phyloP scores from a whole-genome alignment of 2,797 vertebrate genomes.

The Columba guinea region DNA sequence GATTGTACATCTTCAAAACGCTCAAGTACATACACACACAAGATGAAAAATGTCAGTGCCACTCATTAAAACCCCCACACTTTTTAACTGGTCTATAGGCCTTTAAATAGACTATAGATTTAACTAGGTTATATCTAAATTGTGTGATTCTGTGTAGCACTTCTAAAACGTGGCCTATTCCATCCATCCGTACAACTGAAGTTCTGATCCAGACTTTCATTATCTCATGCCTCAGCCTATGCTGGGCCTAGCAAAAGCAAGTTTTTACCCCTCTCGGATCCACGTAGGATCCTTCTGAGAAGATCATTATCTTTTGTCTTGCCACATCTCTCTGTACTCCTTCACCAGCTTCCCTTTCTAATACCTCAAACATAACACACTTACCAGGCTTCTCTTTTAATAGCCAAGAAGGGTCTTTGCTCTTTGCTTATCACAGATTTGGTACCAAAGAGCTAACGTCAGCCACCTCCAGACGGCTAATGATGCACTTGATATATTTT shows the following conservation, averaged over 20 bases:
- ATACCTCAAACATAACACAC: background rate
- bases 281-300: background rate
- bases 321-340: background rate
- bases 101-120: background rate
- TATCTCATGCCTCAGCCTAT: background rate
- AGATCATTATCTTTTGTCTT: background rate
- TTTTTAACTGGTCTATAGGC: background rate
- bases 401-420: background rate
- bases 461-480: constrained; percentile 2
- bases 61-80: background rate
- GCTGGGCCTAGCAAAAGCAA: background rate
- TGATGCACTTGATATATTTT: constrained; percentile 9
- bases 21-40: background rate
- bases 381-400: background rate
- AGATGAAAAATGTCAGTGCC: background rate
- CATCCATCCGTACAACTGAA: background rate
- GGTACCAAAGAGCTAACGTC: constrained; percentile 19
- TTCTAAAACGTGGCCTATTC: background rate
- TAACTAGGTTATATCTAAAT: background rate
- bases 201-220: background rate
- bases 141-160: background rate
- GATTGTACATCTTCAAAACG: background rate
- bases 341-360: background rate
- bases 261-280: background rate
- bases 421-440: background rate